Conservation (phyloP, 2,888 invertebrate species). For the Heliconius charithonia region DNA sequence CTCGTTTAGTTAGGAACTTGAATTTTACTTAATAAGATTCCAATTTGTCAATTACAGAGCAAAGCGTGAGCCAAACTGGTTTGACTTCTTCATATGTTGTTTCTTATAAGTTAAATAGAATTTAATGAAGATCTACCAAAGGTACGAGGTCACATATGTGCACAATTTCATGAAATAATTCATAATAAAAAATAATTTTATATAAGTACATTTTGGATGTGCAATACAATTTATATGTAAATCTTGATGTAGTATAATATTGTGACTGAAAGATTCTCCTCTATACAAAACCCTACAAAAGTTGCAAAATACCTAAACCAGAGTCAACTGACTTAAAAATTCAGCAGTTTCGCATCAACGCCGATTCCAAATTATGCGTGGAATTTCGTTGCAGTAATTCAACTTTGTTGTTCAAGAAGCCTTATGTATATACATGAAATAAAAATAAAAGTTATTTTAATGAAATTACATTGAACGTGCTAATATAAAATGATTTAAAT, state of each 20-base stretch:
- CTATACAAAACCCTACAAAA: not conserved
- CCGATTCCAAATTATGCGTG: constrained; percentile 46
- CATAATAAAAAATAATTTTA: not conserved
- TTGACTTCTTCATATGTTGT: constrained; percentile 79
- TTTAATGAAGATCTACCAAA: constrained; percentile 59
- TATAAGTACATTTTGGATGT: no score
- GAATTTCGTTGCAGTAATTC: constrained; percentile 44
- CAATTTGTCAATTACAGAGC: constrained; percentile 88
- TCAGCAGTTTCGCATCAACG: constrained; percentile 35
- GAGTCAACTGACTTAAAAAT: constrained; percentile 31
- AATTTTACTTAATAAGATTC: constrained; percentile 87
- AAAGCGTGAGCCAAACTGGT: constrained; percentile 78
- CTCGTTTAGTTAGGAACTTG: constrained; percentile 76
- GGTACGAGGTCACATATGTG: not conserved
- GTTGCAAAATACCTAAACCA: constrained; percentile 12
- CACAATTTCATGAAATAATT: not conserved
- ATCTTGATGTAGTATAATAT: no score
- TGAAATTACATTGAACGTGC: not conserved
- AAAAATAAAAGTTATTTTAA: constrained; percentile 22
- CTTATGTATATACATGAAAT: constrained; percentile 26
- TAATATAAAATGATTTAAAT: not conserved
- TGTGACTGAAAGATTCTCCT: no score
- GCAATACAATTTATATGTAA: no score
- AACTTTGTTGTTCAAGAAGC: constrained; percentile 42
- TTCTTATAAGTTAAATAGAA: constrained; percentile 64